Evolutionary conservation across 2,113 vertebrate genomes (phyloP).

Genomic region (Clinocottus analis): DNA sequence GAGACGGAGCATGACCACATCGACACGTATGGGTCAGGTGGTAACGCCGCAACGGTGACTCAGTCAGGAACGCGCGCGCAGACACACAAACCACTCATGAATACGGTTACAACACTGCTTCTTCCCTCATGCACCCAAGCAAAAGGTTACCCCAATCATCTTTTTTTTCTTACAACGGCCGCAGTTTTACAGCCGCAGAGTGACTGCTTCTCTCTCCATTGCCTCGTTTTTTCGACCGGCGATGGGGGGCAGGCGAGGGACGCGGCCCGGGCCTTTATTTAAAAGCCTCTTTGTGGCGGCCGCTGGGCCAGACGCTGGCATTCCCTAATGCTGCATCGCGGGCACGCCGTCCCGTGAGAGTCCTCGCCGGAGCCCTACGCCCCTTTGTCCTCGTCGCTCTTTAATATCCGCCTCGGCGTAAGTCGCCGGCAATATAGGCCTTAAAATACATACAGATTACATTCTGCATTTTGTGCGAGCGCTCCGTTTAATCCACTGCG

Average conservation of each 20-base stretch:
- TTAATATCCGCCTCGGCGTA: slow-evolving; percentile 37
- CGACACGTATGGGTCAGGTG: slow-evolving; percentile 24
- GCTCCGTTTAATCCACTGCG: slow-evolving; percentile 42
- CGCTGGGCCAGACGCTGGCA: slow-evolving; percentile 74
- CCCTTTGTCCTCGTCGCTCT: slow-evolving; percentile 44
- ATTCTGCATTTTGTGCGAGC: slow-evolving; percentile 25
- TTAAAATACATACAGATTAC: slow-evolving; percentile 18
- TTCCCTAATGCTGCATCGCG: slow-evolving; percentile 75
- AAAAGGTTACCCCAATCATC: slow-evolving; percentile 77
- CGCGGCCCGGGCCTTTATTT: slow-evolving; percentile 1
- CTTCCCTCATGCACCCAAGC: slow-evolving; percentile 72
- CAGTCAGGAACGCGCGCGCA: slow-evolving; percentile 42
- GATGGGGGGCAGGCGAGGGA: no score
- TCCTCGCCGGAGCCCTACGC: slow-evolving; percentile 20
- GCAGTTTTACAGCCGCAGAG: slow-evolving; percentile 70
- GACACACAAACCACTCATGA: slow-evolving; percentile 16
- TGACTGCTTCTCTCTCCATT: slow-evolving; percentile 78
- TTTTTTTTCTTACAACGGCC: slow-evolving; percentile 60
- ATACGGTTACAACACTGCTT: slow-evolving; percentile 65
- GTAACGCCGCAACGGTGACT: slow-evolving; percentile 26
- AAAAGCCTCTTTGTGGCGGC: slow-evolving; percentile 70
- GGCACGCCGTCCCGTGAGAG: slow-evolving; percentile 27
- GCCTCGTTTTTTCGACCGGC: slow-evolving; percentile 77
- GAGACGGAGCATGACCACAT: slow-evolving; percentile 34
- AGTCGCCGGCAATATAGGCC: slow-evolving; percentile 23